Conservation (phyloP, 2,797 vertebrate genomes). For the Rhyacichthys aspro region DNA sequence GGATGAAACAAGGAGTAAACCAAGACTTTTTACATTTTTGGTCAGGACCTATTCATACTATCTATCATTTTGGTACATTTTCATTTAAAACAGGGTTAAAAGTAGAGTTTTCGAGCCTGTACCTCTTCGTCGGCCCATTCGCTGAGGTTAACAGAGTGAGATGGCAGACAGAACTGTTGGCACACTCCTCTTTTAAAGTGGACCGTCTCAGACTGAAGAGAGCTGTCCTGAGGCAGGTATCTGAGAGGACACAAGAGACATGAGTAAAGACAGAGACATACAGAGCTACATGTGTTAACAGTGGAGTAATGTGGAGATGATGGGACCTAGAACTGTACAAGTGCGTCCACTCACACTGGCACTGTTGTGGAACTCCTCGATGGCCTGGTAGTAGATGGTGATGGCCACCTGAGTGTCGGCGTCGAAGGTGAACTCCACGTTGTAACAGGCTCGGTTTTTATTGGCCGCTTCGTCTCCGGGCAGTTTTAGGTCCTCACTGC, state of each 20-base stretch:
- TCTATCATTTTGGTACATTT: too few relatives aligned
- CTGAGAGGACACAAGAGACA: conserved; percentile 72
- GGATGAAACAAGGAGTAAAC: background rate
- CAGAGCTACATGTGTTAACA: too few relatives aligned
- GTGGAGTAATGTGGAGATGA: too few relatives aligned
- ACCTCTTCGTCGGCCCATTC: conserved; percentile 98
- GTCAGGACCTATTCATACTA: too few relatives aligned
- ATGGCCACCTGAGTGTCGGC: conserved; percentile 94
- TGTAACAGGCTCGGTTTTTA: conserved; percentile 88
- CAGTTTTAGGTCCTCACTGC: conserved; percentile 91
- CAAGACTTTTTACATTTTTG: too few relatives aligned
- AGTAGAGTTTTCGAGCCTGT: background rate
- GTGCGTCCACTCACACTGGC: conserved; percentile 84
- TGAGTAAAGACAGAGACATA: too few relatives aligned
- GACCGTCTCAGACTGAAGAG: conserved; percentile 94
- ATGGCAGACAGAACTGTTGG: conserved; percentile 97
- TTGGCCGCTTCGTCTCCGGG: conserved; percentile 84
- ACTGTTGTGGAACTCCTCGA: conserved; percentile 94
- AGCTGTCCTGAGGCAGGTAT: conserved; percentile 92
- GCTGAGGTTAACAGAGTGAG: conserved; percentile 93
- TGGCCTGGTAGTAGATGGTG: conserved; percentile 98
- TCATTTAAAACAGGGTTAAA: too few relatives aligned
- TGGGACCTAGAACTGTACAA: too few relatives aligned
- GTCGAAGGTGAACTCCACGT: conserved; percentile 97
- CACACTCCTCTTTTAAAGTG: conserved; percentile 94